Evolutionary conservation across 2,888 invertebrate species (phyloP), one percentile per base, ranked within the genome.

Genomic region (Idaea aversata): DNA sequence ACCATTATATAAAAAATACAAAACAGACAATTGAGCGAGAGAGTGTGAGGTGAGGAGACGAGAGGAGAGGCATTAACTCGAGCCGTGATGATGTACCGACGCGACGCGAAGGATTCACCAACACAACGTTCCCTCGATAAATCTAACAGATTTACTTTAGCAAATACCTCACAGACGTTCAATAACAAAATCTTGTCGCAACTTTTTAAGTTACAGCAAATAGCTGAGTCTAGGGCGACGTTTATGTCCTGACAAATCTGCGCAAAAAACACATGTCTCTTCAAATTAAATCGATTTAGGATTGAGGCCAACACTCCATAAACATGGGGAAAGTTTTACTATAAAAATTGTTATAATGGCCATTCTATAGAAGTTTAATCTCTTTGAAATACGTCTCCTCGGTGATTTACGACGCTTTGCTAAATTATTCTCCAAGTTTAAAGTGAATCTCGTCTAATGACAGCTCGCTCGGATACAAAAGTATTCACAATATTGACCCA

Each of bases 391-490:
- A 47, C 47, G 47, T 47, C 47, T 47, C 7, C 47, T 6, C 47
- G 47, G 13, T 10, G 59, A 59, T 59, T 59, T 25, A 59, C 34
- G 59, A 25, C 25, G 59, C 7, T 34, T 34, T 10, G 34, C 13
- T 10, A 25, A 59, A 59, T 59, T 59, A 59, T 58, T 16, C 15
- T 16, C 59, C 13, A 34, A 59, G 59, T 59, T 59, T 59, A 16
- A 25, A 34, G 59, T 25, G 34, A 59, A 15, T 59, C 59, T 59
- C 59, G 59, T 15, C 58, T 59, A 59, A 59, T 59, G 59, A 59
- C 59, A 25, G 34, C 59, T 15, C 58, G 34, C 59, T 59, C 58
- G 58, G 15, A 16, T 15, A 15, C 47, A 47, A 47, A 47, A 47
- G 47, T 47, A 6, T 13, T 47, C 47, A 13, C 47, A 47, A 47